A percentile compares a stretch with the other conserved stretches of the same genome.
phyloP scores from a whole-genome alignment of 2,113 vertebrate genomes.

The Elephantulus edwardii region DNA sequence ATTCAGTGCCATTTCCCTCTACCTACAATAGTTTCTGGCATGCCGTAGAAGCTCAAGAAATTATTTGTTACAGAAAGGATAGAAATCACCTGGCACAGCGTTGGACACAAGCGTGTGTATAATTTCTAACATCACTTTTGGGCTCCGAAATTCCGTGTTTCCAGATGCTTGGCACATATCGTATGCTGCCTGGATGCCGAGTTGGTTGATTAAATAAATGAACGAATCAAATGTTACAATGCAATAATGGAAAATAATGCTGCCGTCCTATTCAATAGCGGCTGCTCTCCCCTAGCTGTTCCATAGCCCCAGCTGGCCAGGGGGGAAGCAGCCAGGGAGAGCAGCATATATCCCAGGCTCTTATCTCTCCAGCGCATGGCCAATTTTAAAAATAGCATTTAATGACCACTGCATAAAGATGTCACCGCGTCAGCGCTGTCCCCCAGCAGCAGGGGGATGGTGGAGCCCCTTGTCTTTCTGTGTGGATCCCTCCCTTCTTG shows the following conservation, averaged over 20 bases:
- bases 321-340: not conserved
- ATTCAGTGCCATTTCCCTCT: not conserved
- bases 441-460: not conserved
- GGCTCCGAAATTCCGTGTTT: constrained; percentile 45
- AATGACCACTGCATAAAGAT: constrained; percentile 56
- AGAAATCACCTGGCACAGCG: not conserved
- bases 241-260: constrained; percentile 25
- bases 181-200: constrained; percentile 11
- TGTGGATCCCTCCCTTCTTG: not conserved
- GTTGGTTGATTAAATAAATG: constrained; percentile 45
- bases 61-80: not conserved
- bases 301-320: constrained; percentile 20
- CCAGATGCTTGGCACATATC: not conserved
- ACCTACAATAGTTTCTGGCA: not conserved
- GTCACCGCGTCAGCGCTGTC: not conserved
- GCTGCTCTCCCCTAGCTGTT: not conserved
- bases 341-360: constrained; percentile 3
- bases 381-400: constrained; percentile 61
- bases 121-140: not conserved
- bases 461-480: not conserved
- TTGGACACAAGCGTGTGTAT: not conserved
- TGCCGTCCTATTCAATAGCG: not conserved
- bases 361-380: constrained; percentile 34
- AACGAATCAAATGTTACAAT: constrained; percentile 27
- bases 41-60: not conserved